phyloP scores from a whole-genome alignment of 1,140 invertebrate genomes.

The Phortica variegata region DNA sequence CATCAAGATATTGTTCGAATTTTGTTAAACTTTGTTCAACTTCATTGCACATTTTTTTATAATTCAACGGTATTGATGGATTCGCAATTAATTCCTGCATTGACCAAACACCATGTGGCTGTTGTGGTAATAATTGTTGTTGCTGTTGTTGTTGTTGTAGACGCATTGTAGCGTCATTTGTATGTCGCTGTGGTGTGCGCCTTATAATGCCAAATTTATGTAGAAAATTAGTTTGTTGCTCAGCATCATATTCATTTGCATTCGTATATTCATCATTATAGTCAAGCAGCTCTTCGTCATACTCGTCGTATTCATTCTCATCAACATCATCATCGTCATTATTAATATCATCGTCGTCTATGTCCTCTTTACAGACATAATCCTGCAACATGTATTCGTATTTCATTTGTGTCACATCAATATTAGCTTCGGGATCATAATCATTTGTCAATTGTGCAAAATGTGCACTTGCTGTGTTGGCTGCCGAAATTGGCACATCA shows the following conservation, averaged over 20 bases:
- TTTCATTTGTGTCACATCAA: conserved; percentile 33
- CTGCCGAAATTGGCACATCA: conserved; percentile 61
- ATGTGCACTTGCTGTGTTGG: conserved; percentile 8
- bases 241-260: conserved; percentile 22
- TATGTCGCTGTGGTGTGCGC: not conserved
- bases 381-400: conserved; percentile 42
- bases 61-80: conserved; percentile 47
- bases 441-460: conserved; percentile 4
- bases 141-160: not conserved
- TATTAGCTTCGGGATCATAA: conserved; percentile 50
- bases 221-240: conserved; percentile 22
- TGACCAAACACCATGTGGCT: conserved; percentile 41
- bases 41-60: conserved; percentile 53
- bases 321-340: conserved; percentile 31
- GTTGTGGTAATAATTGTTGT: not conserved
- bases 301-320: conserved; percentile 25
- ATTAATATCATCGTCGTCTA: conserved; percentile 34
- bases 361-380: conserved; percentile 42
- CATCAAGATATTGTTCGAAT: conserved; percentile 47
- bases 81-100: conserved; percentile 51
- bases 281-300: conserved; percentile 26
- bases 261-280: conserved; percentile 22
- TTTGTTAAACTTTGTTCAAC: conserved; percentile 47
- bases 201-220: conserved; percentile 33
- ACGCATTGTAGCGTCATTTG: too few relatives aligned